Percentiles rank a stretch among this genome's conserved stretches.
Conservation (phyloP, 2,113 vertebrate genomes). For the Pedionomus torquatus region DNA sequence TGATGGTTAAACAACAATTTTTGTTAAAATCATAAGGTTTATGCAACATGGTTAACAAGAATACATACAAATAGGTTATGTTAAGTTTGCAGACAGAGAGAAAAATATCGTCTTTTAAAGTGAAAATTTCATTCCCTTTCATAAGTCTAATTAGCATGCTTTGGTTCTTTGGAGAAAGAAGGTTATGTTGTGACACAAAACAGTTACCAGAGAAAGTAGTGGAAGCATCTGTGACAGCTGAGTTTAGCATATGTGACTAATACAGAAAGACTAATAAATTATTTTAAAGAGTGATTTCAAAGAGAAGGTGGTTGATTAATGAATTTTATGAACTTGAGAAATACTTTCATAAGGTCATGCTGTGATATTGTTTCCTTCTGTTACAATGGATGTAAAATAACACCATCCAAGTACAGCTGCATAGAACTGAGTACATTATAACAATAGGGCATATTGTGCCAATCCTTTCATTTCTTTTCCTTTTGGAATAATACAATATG, state of each 20-base stretch:
- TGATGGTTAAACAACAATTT: neutral
- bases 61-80: neutral
- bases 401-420: neutral
- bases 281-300: conserved; percentile 1
- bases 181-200: neutral
- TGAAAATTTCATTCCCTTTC: neutral
- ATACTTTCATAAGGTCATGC: conserved; percentile 4
- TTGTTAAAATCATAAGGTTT: neutral
- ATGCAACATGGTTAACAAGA: neutral
- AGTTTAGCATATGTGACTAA: neutral
- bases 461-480: neutral
- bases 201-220: neutral
- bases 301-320: neutral
- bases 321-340: conserved; percentile 1
- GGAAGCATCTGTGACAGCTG: neutral
- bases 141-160: neutral
- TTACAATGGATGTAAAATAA: neutral
- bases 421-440: neutral
- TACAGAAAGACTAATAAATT: neutral
- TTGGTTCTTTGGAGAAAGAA: neutral
- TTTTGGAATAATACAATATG: neutral
- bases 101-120: neutral
- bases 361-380: neutral
- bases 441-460: neutral
- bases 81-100: neutral